These are phyloP conservation scores for Leuciscus idus DNA, from an alignment of 2,113 vertebrate species.

Conservation along the genomic window DNA sequence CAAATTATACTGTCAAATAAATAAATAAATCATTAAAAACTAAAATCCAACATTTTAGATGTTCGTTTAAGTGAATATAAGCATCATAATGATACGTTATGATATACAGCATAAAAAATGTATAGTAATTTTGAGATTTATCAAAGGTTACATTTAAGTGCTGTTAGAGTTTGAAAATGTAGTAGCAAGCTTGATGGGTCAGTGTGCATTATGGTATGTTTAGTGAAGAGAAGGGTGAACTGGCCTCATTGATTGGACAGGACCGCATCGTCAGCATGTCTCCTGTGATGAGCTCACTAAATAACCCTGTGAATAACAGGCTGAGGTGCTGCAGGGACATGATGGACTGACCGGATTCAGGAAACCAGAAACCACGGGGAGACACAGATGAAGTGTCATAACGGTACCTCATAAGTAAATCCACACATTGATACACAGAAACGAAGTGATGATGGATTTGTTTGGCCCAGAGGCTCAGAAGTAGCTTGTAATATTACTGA, in stretches of 20 bases:
- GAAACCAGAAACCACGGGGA: not conserved
- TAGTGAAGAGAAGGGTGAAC: conserved; percentile 19
- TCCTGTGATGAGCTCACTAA: conserved; percentile 36
- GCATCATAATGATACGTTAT: not conserved
- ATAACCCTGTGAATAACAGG: conserved; percentile 32
- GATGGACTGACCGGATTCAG: not conserved
- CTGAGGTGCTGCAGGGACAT: not conserved
- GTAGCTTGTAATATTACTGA: conserved; percentile 31
- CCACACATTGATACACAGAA: not conserved
- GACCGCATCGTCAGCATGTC: conserved; percentile 49
- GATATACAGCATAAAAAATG: not conserved
- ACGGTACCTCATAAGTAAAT: conserved; percentile 2
- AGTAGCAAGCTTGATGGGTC: conserved; percentile 7
- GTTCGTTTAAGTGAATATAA: not conserved
- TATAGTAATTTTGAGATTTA: not conserved
- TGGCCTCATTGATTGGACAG: conserved; percentile 51
- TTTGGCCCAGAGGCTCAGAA: conserved; percentile 17
- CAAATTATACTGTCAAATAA: too few relatives aligned
- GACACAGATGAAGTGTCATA: conserved; percentile 17
- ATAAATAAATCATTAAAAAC: not conserved
- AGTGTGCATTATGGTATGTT: conserved; percentile 4
- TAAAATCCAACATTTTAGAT: not conserved
- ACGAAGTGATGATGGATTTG: not conserved
- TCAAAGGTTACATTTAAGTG: not conserved
- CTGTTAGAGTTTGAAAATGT: not conserved